phyloP scores from a whole-genome alignment of 1,140 invertebrate genomes.

The Lucilia cuprina region DNA sequence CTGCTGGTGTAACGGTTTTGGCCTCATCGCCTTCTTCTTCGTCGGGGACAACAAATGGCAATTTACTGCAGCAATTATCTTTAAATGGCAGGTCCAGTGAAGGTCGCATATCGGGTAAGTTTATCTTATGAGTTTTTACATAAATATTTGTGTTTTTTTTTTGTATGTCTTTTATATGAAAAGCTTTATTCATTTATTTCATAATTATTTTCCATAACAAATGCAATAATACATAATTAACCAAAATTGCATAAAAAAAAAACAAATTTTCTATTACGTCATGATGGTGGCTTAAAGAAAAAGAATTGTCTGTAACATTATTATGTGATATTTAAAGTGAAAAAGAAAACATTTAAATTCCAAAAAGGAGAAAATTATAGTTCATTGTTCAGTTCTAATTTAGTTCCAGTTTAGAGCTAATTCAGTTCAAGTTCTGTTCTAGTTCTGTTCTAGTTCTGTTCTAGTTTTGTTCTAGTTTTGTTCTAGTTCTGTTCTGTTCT shows the following conservation, averaged over 20 bases:
- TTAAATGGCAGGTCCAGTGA: slow-evolving; percentile 36
- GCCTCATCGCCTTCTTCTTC: background rate
- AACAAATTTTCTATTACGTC: background rate
- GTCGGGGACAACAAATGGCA: slow-evolving; percentile 1
- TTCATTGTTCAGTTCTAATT: too few relatives aligned
- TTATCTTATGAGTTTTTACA: background rate
- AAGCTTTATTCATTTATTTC: too few relatives aligned
- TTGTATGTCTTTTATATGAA: background rate
- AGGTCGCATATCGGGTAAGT: slow-evolving; percentile 32
- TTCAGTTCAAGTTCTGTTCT: too few relatives aligned
- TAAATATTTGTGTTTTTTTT: background rate
- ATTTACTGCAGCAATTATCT: background rate
- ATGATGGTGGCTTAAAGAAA: background rate
- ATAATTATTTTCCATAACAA: background rate
- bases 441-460: too few relatives aligned
- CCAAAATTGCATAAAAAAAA: background rate
- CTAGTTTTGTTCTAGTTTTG: too few relatives aligned
- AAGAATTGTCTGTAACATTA: background rate
- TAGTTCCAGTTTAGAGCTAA: too few relatives aligned
- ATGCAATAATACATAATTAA: too few relatives aligned
- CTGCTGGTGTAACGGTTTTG: background rate
- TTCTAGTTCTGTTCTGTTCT: too few relatives aligned
- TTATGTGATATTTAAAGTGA: too few relatives aligned
- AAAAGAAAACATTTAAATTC: too few relatives aligned
- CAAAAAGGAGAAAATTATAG: too few relatives aligned